A percentile compares a stretch with the other conserved stretches of the same genome.
These are phyloP conservation scores for Polyommatus icarus DNA, from an alignment of 2,888 invertebrate species.

Conservation along the genomic window DNA sequence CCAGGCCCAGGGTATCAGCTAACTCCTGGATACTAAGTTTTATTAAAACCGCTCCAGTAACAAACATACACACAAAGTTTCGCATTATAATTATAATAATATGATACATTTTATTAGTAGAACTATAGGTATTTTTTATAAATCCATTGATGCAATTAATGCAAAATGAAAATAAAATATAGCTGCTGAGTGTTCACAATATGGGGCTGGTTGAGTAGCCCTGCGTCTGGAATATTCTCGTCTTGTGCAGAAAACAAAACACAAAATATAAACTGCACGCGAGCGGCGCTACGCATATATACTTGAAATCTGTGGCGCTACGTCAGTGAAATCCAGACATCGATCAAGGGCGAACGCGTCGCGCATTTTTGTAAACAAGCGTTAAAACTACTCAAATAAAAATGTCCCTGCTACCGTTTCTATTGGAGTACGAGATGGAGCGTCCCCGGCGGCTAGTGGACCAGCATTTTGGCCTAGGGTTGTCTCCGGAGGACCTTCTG, in stretches of 20 bases:
- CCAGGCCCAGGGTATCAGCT: no score
- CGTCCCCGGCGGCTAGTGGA: conserved; percentile 72
- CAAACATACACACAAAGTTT: no score
- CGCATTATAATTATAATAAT: no score
- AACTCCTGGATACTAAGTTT: no score
- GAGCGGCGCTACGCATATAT: conserved; percentile 8
- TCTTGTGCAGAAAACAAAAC: conserved; percentile 24
- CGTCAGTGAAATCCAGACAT: conserved; percentile 18
- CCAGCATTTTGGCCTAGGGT: conserved; percentile 77
- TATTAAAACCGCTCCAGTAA: no score
- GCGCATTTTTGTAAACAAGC: conserved; percentile 46
- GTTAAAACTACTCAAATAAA: conserved; percentile 37
- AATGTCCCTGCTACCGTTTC: conserved; percentile 76
- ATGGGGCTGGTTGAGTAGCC: background rate
- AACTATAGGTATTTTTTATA: no score
- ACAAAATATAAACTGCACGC: conserved; percentile 30
- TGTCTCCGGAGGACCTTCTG: conserved; percentile 74
- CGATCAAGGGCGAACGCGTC: conserved; percentile 40
- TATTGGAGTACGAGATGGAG: conserved; percentile 62
- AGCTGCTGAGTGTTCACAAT: background rate
- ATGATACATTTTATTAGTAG: no score
- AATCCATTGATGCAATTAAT: no score
- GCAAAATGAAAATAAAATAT: background rate
- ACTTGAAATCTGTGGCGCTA: no score
- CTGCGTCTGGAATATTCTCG: conserved; percentile 31